Base-by-base conservation (phyloP, 1,140 invertebrate species). In the Eumaeus atala region DNA sequence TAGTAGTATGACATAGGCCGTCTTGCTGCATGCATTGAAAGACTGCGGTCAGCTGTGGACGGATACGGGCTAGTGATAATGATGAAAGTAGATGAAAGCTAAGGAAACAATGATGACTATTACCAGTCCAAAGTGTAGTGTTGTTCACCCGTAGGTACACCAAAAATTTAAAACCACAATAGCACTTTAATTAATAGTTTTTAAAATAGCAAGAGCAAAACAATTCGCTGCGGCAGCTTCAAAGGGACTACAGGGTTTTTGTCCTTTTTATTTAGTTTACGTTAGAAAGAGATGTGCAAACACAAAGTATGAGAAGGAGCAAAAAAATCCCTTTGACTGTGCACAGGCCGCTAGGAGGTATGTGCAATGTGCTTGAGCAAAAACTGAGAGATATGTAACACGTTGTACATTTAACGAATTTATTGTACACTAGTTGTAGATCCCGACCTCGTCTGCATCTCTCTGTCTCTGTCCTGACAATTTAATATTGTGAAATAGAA, bases 351-450 rank as follows among this genome's bases (percentile, higher is more conserved):
- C 40, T 44, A 44, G 17, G 16, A 44, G 40, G 14, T 7, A 9
- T 44, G 40, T 44, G 40, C 40, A 44, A 44, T 44, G 40, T 44
- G 40, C 17, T 14, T 8, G 40, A 16, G 40, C 9, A 44, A 44
- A 44, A 44, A 44, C 40, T 40, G n/a, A 44, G n/a, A 40, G 40
- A 18, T 16, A 17, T 44, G 40, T 44, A 44, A 44, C 40, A 44
- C 40, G 40, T 28, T 28, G 21, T 44, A 44, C 17, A 16, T 16
- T 44, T 44, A 44, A 44, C 40, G 40, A 44, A 44, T 44, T 44
- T 44, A 44, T 44, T 17, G 40, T 44, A 3, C 11, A 37, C 9
- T 44, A 44, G 40, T 44, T 37, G n/a, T 28, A 6, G 21, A 6
- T 6, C 21, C 2, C 21, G 21, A 6, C 21, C 2, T 28, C 21